phyloP scores from a whole-genome alignment of 2,797 vertebrate species.

The Neomorphus geoffroyi region DNA sequence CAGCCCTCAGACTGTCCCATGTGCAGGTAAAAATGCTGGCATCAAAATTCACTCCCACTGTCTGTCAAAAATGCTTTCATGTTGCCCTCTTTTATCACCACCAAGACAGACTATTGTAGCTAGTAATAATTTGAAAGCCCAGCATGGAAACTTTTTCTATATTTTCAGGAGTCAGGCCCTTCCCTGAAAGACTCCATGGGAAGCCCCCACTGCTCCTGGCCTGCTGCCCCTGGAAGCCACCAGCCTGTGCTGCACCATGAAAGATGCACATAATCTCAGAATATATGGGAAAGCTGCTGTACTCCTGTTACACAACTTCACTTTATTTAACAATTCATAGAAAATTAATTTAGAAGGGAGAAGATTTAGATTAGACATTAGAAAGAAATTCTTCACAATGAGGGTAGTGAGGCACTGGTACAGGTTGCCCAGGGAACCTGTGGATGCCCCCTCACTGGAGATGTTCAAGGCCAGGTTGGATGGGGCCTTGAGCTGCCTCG shows the following conservation, averaged over 20 bases:
- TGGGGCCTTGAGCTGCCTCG: no score
- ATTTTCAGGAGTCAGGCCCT: background rate
- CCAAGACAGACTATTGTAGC: background rate
- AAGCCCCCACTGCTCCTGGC: accelerated
- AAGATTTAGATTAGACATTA: no score
- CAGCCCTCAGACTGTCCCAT: background rate
- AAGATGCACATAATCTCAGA: accelerated
- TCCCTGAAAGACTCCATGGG: background rate
- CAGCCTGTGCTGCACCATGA: accelerated
- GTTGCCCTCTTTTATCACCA: accelerated
- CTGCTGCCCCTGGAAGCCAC: no score
- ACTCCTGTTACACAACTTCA: no score
- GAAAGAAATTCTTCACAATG: no score
- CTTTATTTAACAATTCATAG: accelerated
- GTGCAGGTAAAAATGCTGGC: background rate
- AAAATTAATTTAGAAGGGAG: no score
- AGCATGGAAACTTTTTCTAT: accelerated
- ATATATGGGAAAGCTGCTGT: accelerated
- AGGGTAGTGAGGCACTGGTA: no score
- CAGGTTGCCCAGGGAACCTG: no score
- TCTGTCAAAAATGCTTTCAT: accelerated
- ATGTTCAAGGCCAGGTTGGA: no score
- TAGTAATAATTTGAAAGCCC: background rate
- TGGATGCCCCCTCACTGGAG: no score
- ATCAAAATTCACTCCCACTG: background rate